Percentiles rank a stretch among this genome's conserved stretches.
These are phyloP conservation scores for Phymanthus crucifer DNA, from an alignment of 92 coral and sea anemone genomes.

Conservation along the genomic window DNA sequence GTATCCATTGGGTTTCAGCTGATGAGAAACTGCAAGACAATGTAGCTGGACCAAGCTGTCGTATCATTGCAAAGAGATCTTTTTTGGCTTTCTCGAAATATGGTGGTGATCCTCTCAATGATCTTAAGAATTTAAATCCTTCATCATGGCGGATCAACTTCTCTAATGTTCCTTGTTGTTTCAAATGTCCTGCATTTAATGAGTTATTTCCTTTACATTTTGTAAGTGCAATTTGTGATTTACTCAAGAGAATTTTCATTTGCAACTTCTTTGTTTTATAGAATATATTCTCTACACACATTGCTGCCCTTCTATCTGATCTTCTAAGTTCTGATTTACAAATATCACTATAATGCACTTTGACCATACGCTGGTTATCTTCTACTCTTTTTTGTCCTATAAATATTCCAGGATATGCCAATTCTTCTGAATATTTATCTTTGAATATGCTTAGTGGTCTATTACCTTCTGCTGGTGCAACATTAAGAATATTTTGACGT, in stretches of 20 bases:
- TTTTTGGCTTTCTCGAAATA: no score
- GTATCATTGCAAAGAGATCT: conserved; percentile 64
- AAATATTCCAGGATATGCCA: conserved; percentile 67
- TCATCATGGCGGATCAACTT: conserved; percentile 27
- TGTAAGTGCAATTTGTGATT: conserved; percentile 51
- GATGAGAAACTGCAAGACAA: no score
- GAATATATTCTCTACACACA: no score
- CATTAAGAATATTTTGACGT: conserved; percentile 47
- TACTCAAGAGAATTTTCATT: no score
- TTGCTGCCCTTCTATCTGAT: conserved; percentile 47
- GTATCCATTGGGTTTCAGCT: conserved; percentile 62
- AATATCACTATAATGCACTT: no score
- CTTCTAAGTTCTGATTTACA: conserved; percentile 53
- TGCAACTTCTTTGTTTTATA: conserved; percentile 60
- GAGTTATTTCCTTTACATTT: conserved; percentile 37
- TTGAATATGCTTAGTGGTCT: conserved; percentile 57
- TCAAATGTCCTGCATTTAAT: conserved; percentile 62
- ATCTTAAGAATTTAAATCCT: no score
- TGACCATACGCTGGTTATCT: conserved; percentile 32
- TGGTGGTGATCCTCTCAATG: conserved; percentile 52
- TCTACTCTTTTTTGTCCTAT: conserved; percentile 55
- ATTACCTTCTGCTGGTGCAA: conserved; percentile 65
- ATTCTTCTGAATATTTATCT: conserved; percentile 58
- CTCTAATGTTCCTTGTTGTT: conserved; percentile 56
- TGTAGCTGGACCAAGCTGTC: conserved; percentile 65